Base-by-base conservation (phyloP, 2,888 invertebrate species). In the Melieria picta region DNA sequence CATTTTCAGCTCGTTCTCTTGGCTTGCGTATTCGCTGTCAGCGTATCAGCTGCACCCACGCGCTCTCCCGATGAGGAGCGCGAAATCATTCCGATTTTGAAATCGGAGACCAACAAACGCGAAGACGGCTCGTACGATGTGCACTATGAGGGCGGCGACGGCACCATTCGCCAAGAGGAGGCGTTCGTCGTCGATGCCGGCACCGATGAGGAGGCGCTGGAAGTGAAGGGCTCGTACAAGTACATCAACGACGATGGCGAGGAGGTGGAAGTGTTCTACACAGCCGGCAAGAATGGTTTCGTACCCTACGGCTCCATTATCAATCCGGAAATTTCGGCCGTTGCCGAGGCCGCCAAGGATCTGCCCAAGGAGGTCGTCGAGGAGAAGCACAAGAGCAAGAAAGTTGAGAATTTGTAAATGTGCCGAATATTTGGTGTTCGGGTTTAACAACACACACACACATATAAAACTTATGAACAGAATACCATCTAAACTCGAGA, bases 221-320 rank as follows among this genome's bases (percentile, higher is more conserved):
- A 81, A 56, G 77, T 87, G 4, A 77, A 77, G 30, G 86, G 86
- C 16, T 83, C 82, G 67, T 87, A 86, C 76, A 82, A 77, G 65
- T 87, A 86, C 72, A 74, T 81, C 69, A 81, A 87, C 71, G 82
- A 80, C 0, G 69, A 78, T 3, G 86, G 84, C 48, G 73, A 82
- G n/a, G 79, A 81, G 46, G 82, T 86, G 2, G 82, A 82, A 69
- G 86, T 87, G 1, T 79, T 77, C 76, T 87, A 87, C 56, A 87
- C 86, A 0, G 86, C 86, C 10, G 86, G 85, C 64, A 78, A 79
- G 55, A 83, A 86, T 72, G 86, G 86, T 47, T 87, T 86, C 63
- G 86, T 87, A 7, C 86, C 86, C 43, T 74, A 78, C 9, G 83
- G 86, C 5, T 76, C 77, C 2, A 79, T 75, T 5, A 85, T 87